A percentile compares a stretch with the other conserved stretches of the same genome.
Evolutionary conservation across 2,888 invertebrate genomes (phyloP).

Genomic region (Tuberolachnus salignus): DNA sequence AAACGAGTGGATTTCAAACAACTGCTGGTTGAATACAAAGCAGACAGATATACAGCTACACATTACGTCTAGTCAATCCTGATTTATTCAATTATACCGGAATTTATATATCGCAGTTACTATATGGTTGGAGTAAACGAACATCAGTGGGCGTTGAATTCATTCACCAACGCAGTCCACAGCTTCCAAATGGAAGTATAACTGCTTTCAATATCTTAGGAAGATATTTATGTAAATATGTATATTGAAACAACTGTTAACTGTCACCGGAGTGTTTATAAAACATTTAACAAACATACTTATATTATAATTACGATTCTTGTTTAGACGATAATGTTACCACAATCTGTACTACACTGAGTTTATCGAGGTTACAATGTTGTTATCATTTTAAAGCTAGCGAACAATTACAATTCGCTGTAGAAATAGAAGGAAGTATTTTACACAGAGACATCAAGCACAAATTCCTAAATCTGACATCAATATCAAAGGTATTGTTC

Average conservation of each 20-base stretch:
- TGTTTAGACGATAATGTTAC: constrained; percentile 64
- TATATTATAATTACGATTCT: too few species aligned
- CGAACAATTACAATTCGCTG: constrained; percentile 89
- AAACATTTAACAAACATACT: background rate
- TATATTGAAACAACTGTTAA: too few species aligned
- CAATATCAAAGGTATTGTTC: constrained; percentile 82
- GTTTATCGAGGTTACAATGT: constrained; percentile 80
- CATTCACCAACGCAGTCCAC: constrained; percentile 89
- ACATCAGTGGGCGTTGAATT: constrained; percentile 92
- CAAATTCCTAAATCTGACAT: constrained; percentile 95
- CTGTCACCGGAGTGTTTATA: background rate
- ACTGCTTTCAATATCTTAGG: constrained; percentile 86
- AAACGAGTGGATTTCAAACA: constrained; percentile 85
- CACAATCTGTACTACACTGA: constrained; percentile 66
- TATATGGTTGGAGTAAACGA: constrained; percentile 83
- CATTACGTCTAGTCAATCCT: constrained; percentile 86
- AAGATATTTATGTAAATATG: constrained; percentile 71
- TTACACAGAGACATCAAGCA: constrained; percentile 89
- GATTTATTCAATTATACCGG: constrained; percentile 83
- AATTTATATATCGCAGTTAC: constrained; percentile 82
- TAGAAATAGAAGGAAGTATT: constrained; percentile 92
- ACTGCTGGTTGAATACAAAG: constrained; percentile 88
- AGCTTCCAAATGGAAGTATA: constrained; percentile 87
- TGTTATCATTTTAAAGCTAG: constrained; percentile 95
- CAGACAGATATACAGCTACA: constrained; percentile 85